Conservation (phyloP, 2,888 invertebrate genomes). For the Cheilosia pagana region DNA sequence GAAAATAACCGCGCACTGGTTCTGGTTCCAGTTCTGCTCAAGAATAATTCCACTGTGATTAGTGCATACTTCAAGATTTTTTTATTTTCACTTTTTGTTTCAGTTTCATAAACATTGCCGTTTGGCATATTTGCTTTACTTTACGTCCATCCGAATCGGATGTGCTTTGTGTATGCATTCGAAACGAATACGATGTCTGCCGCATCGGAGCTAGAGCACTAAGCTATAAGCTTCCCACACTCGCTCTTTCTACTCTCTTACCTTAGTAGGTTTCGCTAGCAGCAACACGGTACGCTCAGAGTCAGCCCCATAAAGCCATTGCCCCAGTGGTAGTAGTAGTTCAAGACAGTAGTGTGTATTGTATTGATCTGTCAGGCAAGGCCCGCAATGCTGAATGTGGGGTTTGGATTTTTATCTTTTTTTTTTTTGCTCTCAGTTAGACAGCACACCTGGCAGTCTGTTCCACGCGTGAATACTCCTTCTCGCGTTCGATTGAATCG, state of each 20-base stretch:
- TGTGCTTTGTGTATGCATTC: slow-evolving; percentile 26
- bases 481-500: not conserved
- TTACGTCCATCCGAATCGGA: too few relatives aligned
- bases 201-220: slow-evolving; percentile 28
- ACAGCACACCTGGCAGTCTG: slow-evolving; percentile 53
- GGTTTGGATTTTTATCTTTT: slow-evolving; percentile 49
- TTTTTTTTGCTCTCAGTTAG: slow-evolving; percentile 25
- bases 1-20: slow-evolving; percentile 17
- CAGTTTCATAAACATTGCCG: slow-evolving; percentile 8
- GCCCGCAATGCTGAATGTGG: slow-evolving; percentile 64
- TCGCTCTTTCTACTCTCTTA: slow-evolving; percentile 20
- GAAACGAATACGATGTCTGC: slow-evolving; percentile 42
- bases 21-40: slow-evolving; percentile 9
- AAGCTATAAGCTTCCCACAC: slow-evolving; percentile 36
- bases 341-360: slow-evolving; percentile 19
- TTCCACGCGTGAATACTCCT: slow-evolving; percentile 24
- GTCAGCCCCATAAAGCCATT: slow-evolving; percentile 10
- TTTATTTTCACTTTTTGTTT: slow-evolving; percentile 45
- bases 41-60: slow-evolving; percentile 33
- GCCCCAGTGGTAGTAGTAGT: slow-evolving; percentile 3
- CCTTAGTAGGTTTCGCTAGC: slow-evolving; percentile 7
- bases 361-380: slow-evolving; percentile 73
- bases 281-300: not conserved
- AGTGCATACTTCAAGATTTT: slow-evolving; percentile 33
- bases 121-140: not conserved